Base-by-base conservation (phyloP, 1,140 invertebrate species). In the Papilio dardanus region DNA sequence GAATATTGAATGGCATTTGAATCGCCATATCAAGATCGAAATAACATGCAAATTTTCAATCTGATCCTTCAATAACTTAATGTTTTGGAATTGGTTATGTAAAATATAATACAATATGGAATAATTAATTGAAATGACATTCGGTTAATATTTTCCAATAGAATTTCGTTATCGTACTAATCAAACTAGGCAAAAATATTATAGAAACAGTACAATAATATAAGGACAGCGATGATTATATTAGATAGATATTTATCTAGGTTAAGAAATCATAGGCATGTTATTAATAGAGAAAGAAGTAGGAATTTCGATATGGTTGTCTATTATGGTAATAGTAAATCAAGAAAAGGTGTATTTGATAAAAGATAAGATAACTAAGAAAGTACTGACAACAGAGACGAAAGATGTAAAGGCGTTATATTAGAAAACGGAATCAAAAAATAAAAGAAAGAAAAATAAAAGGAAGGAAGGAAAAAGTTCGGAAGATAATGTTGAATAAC, bases 1-100 rank as follows among this genome's bases (percentile, higher is more conserved):
- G 42, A 73, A 73, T 73, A 73, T 73, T 73, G 69, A 73, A 54
- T 73, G 69, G 46, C 69, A 54, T 73, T 73, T 50, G 42, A 54
- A 54, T 73, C 69, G 35, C 21, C 7, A 2, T 73, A 73, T 73
- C 69, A 50, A 50, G 69, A 73, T 73, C 69, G 69, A 46, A 71
- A 71, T 71, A 40, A 28, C 21, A 71, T 73, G 69, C 46, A 30
- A 73, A 71, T 50, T 73, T 73, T 35, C 42, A 73, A 73, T 73
- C 46, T 30, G 16, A 54, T 54, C 35, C 69, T 19, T 30, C 28
- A 50, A 73, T 73, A 73, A 54, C 46, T 73, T 71, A 42, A 58
- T 58, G 21, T 58, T 24, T 24, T 58, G 54, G 54, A 5, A 58
- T 58, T 58, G 50, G 50, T 54, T 24, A 24, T 8, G 24, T 21